Evolutionary conservation across 2,797 vertebrate species (phyloP), one percentile per base, ranked within the genome.

Genomic region (Chrysocyon brachyurus): DNA sequence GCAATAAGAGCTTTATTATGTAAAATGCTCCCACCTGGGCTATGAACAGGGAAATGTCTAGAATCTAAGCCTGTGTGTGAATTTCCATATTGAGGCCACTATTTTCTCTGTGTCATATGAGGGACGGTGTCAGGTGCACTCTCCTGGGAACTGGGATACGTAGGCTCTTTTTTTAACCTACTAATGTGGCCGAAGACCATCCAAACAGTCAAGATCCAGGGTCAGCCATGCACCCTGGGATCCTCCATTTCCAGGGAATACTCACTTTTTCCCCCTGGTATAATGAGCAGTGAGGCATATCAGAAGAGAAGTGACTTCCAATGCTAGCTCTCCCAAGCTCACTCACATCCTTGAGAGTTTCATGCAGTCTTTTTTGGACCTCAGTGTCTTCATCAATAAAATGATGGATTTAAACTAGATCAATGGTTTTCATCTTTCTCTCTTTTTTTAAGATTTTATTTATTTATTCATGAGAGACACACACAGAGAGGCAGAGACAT

Each of bases 1-100:
- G 46, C 8, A 90, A 84, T 95, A 97, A 97, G 33, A 91, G 21
- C 57, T n/a, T 46, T 77, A 86, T 95, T 95, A 73, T 75, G 87
- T 68, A 56, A 96, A 97, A 63, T 87, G 82, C 64, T 86, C 46
- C 93, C 52, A 68, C 61, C 73, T 96, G 94, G 70, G 31, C 68
- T 88, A 77, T 31, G 40, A 94, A 57, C 73, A 73, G 63, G 22
- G 28, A 3, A 36, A 7, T 46, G 52, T 61, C 87, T 96, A 52
- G 83, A 94, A 88, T 90, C 85, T 64, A 85, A 96, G 16, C 33
- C 73, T 14, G 7, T 28, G 19, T 54, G 57, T 26, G 33, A 83
- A 94, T 94, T 78, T 92, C 87, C 52, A 21, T 87, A 36, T 57
- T 40, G 73, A 56, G 52, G 17, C 15, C 72, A 59, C n/a, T 87